A percentile compares a stretch with the other conserved stretches of the same genome.
Conservation (phyloP, 2,113 vertebrate genomes). For the Peromyscus californicus region DNA sequence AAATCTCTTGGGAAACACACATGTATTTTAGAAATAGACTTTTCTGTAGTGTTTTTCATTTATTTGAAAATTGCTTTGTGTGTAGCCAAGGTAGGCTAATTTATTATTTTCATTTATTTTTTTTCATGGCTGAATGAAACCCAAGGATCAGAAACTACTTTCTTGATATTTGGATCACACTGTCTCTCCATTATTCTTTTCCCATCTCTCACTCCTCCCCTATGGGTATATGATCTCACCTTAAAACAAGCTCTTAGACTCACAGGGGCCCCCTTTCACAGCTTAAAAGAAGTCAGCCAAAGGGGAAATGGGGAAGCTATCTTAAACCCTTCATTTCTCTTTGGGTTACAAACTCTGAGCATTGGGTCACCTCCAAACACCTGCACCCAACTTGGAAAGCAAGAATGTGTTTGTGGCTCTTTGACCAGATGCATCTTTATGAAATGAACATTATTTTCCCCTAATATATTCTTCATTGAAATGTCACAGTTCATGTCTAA, state of each 20-base stretch:
- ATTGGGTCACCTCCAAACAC: constrained; percentile 75
- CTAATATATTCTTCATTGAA: neutral
- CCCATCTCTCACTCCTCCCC: neutral
- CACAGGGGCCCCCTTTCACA: constrained; percentile 43
- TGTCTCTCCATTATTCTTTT: neutral
- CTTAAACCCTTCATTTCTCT: constrained; percentile 52
- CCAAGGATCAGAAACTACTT: neutral
- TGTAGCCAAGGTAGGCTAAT: neutral
- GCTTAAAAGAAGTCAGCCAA: constrained; percentile 70
- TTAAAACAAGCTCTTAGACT: constrained; percentile 34
- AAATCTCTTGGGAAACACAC: constrained; percentile 28
- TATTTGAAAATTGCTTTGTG: constrained; percentile 23
- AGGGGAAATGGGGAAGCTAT: neutral
- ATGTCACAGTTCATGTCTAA: neutral
- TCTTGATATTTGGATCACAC: neutral
- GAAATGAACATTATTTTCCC: neutral
- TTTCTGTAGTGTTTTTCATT: constrained; percentile 15
- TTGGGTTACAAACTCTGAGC: constrained; percentile 47
- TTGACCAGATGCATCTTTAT: neutral
- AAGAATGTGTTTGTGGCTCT: neutral
- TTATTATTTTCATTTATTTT: neutral
- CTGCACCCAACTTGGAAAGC: constrained; percentile 56
- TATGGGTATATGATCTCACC: neutral
- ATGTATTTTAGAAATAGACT: neutral
- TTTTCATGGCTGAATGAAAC: neutral